Conservation (phyloP, 2,888 invertebrate genomes). For the Habrosyne pyritoides region DNA sequence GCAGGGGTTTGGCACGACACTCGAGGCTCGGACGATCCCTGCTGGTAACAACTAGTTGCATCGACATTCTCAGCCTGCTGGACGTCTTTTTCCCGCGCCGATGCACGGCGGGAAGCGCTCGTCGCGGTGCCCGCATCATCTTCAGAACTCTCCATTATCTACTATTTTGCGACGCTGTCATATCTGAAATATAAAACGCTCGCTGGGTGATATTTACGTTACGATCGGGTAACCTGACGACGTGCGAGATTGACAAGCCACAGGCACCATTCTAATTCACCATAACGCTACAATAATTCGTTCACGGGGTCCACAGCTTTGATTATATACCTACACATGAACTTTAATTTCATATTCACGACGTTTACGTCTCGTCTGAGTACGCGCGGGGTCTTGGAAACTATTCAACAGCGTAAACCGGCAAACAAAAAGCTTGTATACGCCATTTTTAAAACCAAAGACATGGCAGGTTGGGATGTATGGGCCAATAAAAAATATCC, state of each 20-base stretch:
- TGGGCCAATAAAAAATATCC: slow-evolving; percentile 83
- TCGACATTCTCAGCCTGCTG: slow-evolving; percentile 70
- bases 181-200: slow-evolving; percentile 82
- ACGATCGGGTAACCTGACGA: slow-evolving; percentile 80
- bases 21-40: slow-evolving; percentile 61
- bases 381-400: slow-evolving; percentile 71
- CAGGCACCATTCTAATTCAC: slow-evolving; percentile 84
- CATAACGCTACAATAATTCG: slow-evolving; percentile 79
- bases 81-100: slow-evolving; percentile 82
- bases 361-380: slow-evolving; percentile 70
- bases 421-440: slow-evolving; percentile 86
- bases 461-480: slow-evolving; percentile 82
- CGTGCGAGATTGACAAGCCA: slow-evolving; percentile 81
- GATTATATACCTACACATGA: slow-evolving; percentile 82
- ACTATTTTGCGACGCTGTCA: slow-evolving; percentile 80
- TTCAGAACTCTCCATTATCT: slow-evolving; percentile 84
- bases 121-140: slow-evolving; percentile 82
- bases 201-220: slow-evolving; percentile 80
- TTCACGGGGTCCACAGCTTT: slow-evolving; percentile 78
- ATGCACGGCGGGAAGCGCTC: slow-evolving; percentile 79
- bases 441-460: slow-evolving; percentile 86
- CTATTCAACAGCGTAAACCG: slow-evolving; percentile 82
- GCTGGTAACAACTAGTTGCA: slow-evolving; percentile 67
- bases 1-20: slow-evolving; percentile 64
- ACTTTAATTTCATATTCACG: slow-evolving; percentile 83